Base-by-base conservation (phyloP, 2,888 invertebrate species). In the Melipona bicolor region DNA sequence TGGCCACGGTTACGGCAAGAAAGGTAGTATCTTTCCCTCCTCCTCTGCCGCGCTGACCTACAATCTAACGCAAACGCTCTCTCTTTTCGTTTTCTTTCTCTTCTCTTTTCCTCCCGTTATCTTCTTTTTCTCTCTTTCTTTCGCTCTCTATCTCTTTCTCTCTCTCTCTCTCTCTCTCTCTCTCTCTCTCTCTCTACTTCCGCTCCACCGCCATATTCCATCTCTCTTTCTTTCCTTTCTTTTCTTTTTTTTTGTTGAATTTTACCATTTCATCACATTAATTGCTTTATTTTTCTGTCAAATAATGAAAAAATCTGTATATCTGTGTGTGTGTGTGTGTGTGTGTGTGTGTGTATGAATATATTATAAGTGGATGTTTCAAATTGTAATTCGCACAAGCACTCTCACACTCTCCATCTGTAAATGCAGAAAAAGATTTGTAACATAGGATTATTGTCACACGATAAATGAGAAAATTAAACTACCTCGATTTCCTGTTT, bases 1-100 rank as follows among this genome's bases (percentile, higher is more conserved):
- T 89, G 90, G 91, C 92, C 84, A 88, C 91, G 90, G 91, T 90
- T 90, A 89, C 81, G 85, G 86, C 91, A 92, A 93, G 92, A 93
- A 93, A 93, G 91, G 91, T 91, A 91, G 84, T 91, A 91, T 91
- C 91, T 85, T 90, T 91, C 75, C 90, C 80, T 61, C 74, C 77
- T 36, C 32, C 54, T 59, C 68, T 43, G 36, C 62, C 62, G 85
- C 88, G 88, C 87, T 91, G 94, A 94, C 94, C 94, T 93, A 94
- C 94, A 94, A 94, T 94, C 92, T 90, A 90, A 87, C 87, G 87
- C 77, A 65, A 81, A 76, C 71, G 77, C 84, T 82, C 84, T 83
- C 81, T 84, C 81, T 78, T 84, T 76, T 75, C 74, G 32, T 61
- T 79, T 79, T 62, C 79, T 86, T 67, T 81, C 50, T 52, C 64